Evolutionary conservation across 2,113 vertebrate species (phyloP).

Genomic region (Brienomyrus longianalis): DNA sequence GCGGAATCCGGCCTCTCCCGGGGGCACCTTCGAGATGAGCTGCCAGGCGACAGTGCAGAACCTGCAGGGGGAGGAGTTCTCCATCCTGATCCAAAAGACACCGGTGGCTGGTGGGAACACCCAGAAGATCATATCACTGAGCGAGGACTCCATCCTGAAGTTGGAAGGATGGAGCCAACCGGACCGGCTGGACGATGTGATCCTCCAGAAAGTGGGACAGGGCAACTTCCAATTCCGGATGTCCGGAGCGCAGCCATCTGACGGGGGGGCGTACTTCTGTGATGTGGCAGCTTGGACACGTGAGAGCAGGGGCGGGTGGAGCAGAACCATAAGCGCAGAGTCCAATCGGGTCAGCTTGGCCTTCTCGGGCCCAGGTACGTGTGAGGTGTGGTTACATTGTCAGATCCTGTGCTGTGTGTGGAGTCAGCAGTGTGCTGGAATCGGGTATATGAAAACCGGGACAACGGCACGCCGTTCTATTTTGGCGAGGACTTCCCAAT

Average conservation of each 20-base stretch:
- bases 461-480: not conserved
- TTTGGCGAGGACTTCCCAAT: not conserved
- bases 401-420: not conserved
- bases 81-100: slow-evolving; percentile 64
- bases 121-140: slow-evolving; percentile 66
- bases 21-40: slow-evolving; percentile 77
- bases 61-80: slow-evolving; percentile 63
- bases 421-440: not conserved
- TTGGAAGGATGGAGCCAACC: slow-evolving; percentile 64
- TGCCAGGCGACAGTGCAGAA: slow-evolving; percentile 70
- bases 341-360: slow-evolving; percentile 72
- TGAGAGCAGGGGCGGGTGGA: slow-evolving; percentile 60
- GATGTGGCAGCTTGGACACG: slow-evolving; percentile 71
- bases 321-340: slow-evolving; percentile 57
- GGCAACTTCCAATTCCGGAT: slow-evolving; percentile 72
- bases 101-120: slow-evolving; percentile 48
- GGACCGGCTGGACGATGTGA: slow-evolving; percentile 52
- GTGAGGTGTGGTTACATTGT: not conserved
- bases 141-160: slow-evolving; percentile 62
- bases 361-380: slow-evolving; percentile 69
- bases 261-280: slow-evolving; percentile 71
- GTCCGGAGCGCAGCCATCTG: slow-evolving; percentile 67
- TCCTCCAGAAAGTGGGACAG: slow-evolving; percentile 69
- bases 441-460: not conserved
- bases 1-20: slow-evolving; percentile 62